Evolutionary conservation across 2,888 invertebrate species (phyloP).

Genomic region (Sinelater perroti): DNA sequence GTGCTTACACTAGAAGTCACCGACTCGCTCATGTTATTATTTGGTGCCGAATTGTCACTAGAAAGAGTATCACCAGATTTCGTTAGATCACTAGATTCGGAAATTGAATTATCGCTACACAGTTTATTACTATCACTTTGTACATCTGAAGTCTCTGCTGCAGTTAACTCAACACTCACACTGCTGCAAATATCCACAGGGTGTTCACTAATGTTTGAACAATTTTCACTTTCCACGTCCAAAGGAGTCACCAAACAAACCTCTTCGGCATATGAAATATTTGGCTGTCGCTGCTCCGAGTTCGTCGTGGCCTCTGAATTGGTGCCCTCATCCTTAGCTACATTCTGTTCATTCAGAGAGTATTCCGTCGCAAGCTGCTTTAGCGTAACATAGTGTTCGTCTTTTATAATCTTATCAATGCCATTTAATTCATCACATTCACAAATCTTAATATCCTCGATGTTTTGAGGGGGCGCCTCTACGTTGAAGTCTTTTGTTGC

Average conservation of each 20-base stretch:
- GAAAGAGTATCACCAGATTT: slow-evolving; percentile 54
- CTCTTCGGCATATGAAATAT: slow-evolving; percentile 59
- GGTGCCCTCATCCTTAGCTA: slow-evolving; percentile 21
- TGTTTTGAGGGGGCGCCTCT: slow-evolving; percentile 63
- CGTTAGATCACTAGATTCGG: slow-evolving; percentile 49
- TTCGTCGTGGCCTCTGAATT: slow-evolving; percentile 15
- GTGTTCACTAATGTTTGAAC: slow-evolving; percentile 56
- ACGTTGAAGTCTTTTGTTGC: slow-evolving; percentile 63
- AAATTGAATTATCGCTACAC: slow-evolving; percentile 45
- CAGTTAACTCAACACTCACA: slow-evolving; percentile 52
- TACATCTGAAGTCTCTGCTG: slow-evolving; percentile 44
- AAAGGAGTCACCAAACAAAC: slow-evolving; percentile 60
- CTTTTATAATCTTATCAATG: slow-evolving; percentile 45
- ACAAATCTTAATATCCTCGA: slow-evolving; percentile 52
- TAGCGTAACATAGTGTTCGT: slow-evolving; percentile 59
- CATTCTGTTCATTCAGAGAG: slow-evolving; percentile 51
- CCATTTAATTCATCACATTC: slow-evolving; percentile 42
- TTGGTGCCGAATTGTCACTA: slow-evolving; percentile 51
- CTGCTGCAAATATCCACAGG: slow-evolving; percentile 59
- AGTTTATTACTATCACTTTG: slow-evolving; percentile 35
- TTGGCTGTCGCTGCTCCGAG: slow-evolving; percentile 51
- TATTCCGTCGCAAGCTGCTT: slow-evolving; percentile 58
- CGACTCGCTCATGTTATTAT: slow-evolving; percentile 70
- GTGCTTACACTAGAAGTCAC: slow-evolving; percentile 74
- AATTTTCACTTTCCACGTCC: slow-evolving; percentile 59